Evolutionary conservation across 2,888 invertebrate genomes (phyloP).

Genomic region (Tinea trinotella): DNA sequence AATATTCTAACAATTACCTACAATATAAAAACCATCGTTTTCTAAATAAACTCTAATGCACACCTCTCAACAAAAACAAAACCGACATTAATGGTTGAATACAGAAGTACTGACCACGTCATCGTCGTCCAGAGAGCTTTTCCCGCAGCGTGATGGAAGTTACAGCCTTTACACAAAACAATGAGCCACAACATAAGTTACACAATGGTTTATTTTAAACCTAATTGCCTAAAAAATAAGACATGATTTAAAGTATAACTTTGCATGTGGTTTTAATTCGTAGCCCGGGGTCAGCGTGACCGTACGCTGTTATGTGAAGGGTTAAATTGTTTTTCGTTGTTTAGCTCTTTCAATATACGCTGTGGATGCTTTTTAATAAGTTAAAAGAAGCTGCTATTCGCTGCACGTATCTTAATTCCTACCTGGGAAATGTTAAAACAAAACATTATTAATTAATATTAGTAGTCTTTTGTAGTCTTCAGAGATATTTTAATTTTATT

Average conservation of each 20-base stretch:
- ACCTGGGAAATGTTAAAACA: too few species aligned
- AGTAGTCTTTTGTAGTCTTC: too few species aligned
- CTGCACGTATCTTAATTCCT: too few species aligned
- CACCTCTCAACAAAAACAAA: slow-evolving; percentile 9
- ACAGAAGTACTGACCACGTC: slow-evolving; percentile 14
- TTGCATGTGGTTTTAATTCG: slow-evolving; percentile 4
- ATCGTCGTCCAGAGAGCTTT: slow-evolving; percentile 17
- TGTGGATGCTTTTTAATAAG: neutral
- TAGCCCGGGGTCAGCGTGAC: slow-evolving; percentile 19
- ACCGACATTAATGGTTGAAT: slow-evolving; percentile 4
- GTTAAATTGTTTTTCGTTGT: slow-evolving; percentile 20
- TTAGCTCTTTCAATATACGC: slow-evolving; percentile 16
- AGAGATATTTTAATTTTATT: too few species aligned
- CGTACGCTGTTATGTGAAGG: slow-evolving; percentile 17
- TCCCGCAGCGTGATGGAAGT: slow-evolving; percentile 16
- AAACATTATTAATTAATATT: too few species aligned
- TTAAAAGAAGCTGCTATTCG: neutral
- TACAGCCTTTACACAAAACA: slow-evolving; percentile 12
- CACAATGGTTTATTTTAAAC: neutral
- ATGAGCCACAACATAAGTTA: neutral
- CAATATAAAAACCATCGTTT: neutral
- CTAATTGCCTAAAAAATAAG: neutral
- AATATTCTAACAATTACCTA: neutral
- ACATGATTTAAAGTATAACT: neutral
- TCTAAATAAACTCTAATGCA: slow-evolving; percentile 1